Base-by-base conservation (phyloP, 2,888 invertebrate species). In the Clusia tigrina region DNA sequence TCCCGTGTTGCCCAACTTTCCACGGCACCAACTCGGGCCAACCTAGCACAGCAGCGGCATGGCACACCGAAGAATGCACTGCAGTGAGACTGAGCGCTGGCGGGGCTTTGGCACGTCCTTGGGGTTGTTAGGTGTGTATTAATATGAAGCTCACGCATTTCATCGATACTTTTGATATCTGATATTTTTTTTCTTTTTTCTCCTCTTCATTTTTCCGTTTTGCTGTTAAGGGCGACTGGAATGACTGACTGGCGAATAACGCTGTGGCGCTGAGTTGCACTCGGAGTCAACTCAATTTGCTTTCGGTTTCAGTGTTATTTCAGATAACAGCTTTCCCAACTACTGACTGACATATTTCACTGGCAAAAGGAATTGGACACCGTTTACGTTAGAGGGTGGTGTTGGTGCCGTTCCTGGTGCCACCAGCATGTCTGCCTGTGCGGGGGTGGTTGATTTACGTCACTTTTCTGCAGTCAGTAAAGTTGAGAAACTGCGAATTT, bases 81-180 rank as follows among this genome's bases (percentile, higher is more conserved):
- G n/a, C n/a, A n/a, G n/a, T n/a, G n/a, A n/a, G n/a, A n/a, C n/a
- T n/a, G n/a, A n/a, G n/a, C n/a, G n/a, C n/a, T n/a, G n/a, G n/a
- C n/a, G n/a, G n/a, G n/a, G n/a, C n/a, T n/a, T n/a, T n/a, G 32
- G 32, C 32, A 32, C 12, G 32, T 12, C 12, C 12, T 32, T 32
- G 6, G 42, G 42, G n/a, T 42, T 42, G 42, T 42, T 42, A 42
- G n/a, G n/a, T 6, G 9, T 42, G n/a, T 42, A 42, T n/a, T 42
- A 42, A 42, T 42, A 17, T 17, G 42, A 6, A n/a, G 10, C 42
- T 6, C 42, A 42, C 42, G n/a, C 42, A 42, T 42, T 42, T 42
- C 42, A 42, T 42, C 42, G 42, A 42, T 42, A 42, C 42, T 42
- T 42, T n/a, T 42, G 42, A 42, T 42, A 42, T 42, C 42, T 42